Percentiles rank a stretch among this genome's conserved stretches.
Conservation (phyloP, 2,113 vertebrate species). For the Equus quagga region DNA sequence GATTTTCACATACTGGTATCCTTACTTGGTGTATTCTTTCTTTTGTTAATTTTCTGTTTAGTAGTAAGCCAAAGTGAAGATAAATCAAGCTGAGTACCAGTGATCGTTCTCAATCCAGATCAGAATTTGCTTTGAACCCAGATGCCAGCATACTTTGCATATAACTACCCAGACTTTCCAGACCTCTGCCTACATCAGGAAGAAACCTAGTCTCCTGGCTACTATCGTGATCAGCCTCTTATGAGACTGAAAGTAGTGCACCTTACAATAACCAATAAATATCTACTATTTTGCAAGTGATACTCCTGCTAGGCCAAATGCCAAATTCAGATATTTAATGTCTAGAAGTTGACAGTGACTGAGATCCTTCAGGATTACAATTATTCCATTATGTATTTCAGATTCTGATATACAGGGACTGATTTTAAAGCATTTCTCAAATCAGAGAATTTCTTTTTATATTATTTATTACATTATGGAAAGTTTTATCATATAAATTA, state of each 20-base stretch:
- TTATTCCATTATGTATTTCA: background rate
- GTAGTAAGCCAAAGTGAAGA: background rate
- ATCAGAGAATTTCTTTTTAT: background rate
- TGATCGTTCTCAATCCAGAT: background rate
- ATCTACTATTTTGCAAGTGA: background rate
- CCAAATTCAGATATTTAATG: background rate
- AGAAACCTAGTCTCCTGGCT: background rate
- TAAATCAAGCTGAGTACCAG: background rate
- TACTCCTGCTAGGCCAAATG: no score
- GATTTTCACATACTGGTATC: background rate
- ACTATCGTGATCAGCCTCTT: background rate
- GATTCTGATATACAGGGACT: background rate
- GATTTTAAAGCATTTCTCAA: background rate
- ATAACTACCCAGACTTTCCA: background rate
- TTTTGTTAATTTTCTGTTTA: background rate
- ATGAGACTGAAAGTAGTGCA: background rate
- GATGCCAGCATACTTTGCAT: rapidly evolving
- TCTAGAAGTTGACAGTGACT: background rate
- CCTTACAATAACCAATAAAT: background rate
- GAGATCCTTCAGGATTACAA: background rate
- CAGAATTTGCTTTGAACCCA: background rate
- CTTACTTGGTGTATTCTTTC: background rate
- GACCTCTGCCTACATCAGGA: background rate
- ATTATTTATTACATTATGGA: background rate
- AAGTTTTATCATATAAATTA: background rate